Conservation (phyloP, 2,797 vertebrate genomes). For the Coreius guichenoti region DNA sequence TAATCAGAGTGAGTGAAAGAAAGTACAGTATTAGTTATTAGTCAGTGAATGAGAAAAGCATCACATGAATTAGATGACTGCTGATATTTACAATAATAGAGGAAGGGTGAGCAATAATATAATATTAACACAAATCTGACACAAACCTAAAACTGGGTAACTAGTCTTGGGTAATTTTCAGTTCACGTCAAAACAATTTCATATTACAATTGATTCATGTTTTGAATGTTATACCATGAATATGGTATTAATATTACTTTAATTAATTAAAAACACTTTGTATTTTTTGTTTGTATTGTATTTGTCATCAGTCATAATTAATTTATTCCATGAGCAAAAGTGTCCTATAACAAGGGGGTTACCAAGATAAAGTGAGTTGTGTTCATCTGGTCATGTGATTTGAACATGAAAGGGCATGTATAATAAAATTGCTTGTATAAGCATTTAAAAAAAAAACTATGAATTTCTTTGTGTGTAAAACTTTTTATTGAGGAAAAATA, state of each 20-base stretch:
- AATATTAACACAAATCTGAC: not conserved
- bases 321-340: not conserved
- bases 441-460: not conserved
- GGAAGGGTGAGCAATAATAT: not conserved
- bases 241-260: not conserved
- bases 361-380: not conserved
- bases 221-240: not conserved
- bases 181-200: not conserved
- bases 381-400: not conserved
- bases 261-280: not conserved
- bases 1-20: slow-evolving; percentile 6
- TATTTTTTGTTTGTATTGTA: no score
- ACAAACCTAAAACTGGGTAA: not conserved
- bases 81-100: not conserved
- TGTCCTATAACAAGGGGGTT: not conserved
- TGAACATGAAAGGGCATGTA: no score
- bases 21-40: not conserved
- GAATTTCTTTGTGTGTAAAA: not conserved
- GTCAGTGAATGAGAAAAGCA: not conserved
- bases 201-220: not conserved
- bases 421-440: not conserved
- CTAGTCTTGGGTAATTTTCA: not conserved
- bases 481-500: not conserved
- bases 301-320: not conserved
- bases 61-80: not conserved